Evolutionary conservation across 2,888 invertebrate genomes (phyloP).

Genomic region (Koerneria pararmatus): DNA sequence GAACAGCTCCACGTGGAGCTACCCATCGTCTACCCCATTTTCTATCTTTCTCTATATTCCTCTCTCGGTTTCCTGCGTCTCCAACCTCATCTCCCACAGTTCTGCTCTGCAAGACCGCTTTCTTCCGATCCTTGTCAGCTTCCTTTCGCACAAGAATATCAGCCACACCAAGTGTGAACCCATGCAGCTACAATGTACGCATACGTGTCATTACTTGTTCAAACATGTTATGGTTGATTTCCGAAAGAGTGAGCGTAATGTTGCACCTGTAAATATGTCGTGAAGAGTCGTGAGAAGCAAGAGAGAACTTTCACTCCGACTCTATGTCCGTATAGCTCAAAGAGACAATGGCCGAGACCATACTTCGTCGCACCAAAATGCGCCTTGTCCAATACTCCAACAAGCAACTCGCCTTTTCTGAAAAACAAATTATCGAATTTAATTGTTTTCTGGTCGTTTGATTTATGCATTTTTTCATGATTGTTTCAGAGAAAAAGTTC

Average conservation of each 20-base stretch:
- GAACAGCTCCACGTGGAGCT: too few relatives aligned
- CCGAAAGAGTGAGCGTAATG: neutral
- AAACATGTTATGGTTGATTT: neutral
- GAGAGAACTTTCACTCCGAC: slow-evolving; percentile 79
- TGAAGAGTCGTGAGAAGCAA: slow-evolving; percentile 86
- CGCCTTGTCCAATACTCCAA: slow-evolving; percentile 89
- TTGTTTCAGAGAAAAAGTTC: too few relatives aligned
- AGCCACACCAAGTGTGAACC: slow-evolving; percentile 89
- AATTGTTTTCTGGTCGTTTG: too few relatives aligned
- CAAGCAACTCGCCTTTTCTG: slow-evolving; percentile 76
- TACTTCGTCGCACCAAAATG: slow-evolving; percentile 92
- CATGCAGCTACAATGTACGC: slow-evolving; percentile 64
- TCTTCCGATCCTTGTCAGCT: slow-evolving; percentile 72
- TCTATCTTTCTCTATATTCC: too few relatives aligned
- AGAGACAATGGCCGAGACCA: slow-evolving; percentile 88
- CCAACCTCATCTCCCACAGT: slow-evolving; percentile 48
- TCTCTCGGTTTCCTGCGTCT: too few relatives aligned
- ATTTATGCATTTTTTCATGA: too few relatives aligned
- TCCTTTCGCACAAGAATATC: slow-evolving; percentile 79
- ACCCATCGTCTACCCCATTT: too few relatives aligned
- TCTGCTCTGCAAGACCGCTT: slow-evolving; percentile 52
- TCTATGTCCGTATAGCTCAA: slow-evolving; percentile 87
- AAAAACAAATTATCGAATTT: too few relatives aligned
- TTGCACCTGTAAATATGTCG: slow-evolving; percentile 76
- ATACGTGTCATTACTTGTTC: neutral